These are phyloP conservation scores for Pangasius krempfi DNA, from an alignment of 2,797 vertebrate genomes.

Conservation along the genomic window DNA sequence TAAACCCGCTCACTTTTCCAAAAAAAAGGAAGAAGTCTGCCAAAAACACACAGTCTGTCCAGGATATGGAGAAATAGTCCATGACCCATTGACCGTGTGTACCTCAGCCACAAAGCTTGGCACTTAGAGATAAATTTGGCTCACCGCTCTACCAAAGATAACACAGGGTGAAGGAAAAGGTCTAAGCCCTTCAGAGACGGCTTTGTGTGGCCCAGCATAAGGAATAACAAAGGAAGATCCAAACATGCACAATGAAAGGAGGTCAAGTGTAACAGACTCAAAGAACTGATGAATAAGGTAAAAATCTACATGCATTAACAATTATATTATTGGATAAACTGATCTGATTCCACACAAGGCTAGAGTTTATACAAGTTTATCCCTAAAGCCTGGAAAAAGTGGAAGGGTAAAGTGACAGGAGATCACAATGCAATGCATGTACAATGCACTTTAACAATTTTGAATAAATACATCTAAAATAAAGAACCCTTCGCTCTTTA, in stretches of 20 bases:
- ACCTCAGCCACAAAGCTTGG: not conserved
- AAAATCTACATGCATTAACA: not conserved
- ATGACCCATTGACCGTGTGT: constrained; percentile 5
- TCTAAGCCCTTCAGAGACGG: not conserved
- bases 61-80: not conserved
- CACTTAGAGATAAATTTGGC: not conserved
- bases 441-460: not conserved
- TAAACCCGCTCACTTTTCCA: not conserved
- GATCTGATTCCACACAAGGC: not conserved
- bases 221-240: constrained; percentile 9
- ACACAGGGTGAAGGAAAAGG: not conserved
- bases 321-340: not conserved
- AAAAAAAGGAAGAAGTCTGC: no score
- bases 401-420: not conserved
- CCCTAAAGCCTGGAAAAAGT: not conserved
- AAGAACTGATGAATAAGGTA: constrained; percentile 1
- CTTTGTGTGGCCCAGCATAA: not conserved
- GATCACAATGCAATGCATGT: not conserved
- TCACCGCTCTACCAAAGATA: not conserved
- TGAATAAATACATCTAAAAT: not conserved
- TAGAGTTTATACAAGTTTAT: not conserved
- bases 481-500: not conserved
- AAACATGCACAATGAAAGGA: not conserved
- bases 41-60: not conserved
- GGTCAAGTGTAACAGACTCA: not conserved